These are phyloP conservation scores for Zosterops japonicus DNA, from an alignment of 2,113 vertebrate genomes.

Conservation along the genomic window DNA sequence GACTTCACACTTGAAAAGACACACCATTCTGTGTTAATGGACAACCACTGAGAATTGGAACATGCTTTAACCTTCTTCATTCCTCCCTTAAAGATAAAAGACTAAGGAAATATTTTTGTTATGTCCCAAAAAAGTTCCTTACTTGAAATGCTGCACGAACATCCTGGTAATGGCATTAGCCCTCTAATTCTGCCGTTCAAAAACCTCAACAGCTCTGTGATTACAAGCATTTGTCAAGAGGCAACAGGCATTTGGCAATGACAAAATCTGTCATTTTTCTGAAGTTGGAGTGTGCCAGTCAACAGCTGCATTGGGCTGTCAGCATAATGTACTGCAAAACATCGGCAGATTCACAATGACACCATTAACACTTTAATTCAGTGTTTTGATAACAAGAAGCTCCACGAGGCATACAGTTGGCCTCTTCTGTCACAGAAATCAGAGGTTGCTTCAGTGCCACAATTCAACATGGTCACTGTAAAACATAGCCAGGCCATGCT, in stretches of 20 bases:
- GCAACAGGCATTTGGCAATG: slow-evolving; percentile 80
- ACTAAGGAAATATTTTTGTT: slow-evolving; percentile 41
- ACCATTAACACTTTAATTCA: slow-evolving; percentile 73
- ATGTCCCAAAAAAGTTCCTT: background rate
- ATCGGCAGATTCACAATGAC: slow-evolving; percentile 58
- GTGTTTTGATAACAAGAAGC: slow-evolving; percentile 67
- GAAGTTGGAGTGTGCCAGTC: slow-evolving; percentile 84
- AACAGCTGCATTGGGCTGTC: slow-evolving; percentile 83
- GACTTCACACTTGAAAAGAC: slow-evolving; percentile 65
- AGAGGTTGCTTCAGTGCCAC: background rate
- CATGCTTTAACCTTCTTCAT: slow-evolving; percentile 42
- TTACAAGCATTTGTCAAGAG: slow-evolving; percentile 72
- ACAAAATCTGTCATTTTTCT: slow-evolving; percentile 81
- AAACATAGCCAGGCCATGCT: background rate
- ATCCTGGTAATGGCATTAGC: slow-evolving; percentile 9
- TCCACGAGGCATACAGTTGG: slow-evolving; percentile 67
- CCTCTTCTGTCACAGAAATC: slow-evolving; percentile 49
- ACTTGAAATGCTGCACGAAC: background rate
- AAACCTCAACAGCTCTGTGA: slow-evolving; percentile 61
- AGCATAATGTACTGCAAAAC: slow-evolving; percentile 54
- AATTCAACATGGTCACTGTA: background rate
- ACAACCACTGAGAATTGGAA: slow-evolving; percentile 30
- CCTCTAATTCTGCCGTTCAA: slow-evolving; percentile 24
- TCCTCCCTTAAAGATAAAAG: slow-evolving; percentile 54
- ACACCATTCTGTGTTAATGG: slow-evolving; percentile 42